Base-by-base conservation (phyloP, 2,797 vertebrate species). In the Epinephelus coioides region DNA sequence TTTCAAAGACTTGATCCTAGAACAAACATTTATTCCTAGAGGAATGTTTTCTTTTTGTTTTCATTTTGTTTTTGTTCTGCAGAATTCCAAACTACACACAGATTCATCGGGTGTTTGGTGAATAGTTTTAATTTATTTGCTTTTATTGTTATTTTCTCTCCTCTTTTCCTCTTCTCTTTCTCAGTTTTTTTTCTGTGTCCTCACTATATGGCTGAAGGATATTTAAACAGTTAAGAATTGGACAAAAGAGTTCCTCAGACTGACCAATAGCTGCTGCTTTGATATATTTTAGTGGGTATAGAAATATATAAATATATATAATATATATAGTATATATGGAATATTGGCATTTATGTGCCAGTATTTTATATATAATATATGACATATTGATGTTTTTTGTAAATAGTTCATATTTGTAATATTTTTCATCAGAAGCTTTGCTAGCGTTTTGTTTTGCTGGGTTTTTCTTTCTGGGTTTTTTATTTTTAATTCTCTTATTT, bases 181-280 rank as follows among this genome's bases (percentile, higher is more conserved):
- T 91, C 78, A 76, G 89, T 91, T 93, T 88, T 89, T 85, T 92
- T 87, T 91, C 87, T 90, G 89, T 92, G 92, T 95, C 93, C 92
- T 94, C 90, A 91, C 90, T 87, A 91, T 94, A 92, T 88, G 90
- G 95, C 95, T 92, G 96, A 97, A 97, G 96, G 95, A 94, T 95
- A 96, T 96, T 96, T 95, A 96, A 91, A 95, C 94, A 94, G 93
- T 95, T 96, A 87, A 86, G 86, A 86, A 91, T 95, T 86, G 87
- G 94, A 95, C 89, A 91, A 91, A 93, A 93, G 92, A 93, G 95
- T 96, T 96, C 95, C 93, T 97, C 96, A 96, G 93, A 96, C 96
- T 97, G 97, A 98, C 98, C 97, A 98, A 97, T 94, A 96, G 97
- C 96, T 98, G 97, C 97, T 99, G 97, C 96, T 96, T 97, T 96